Evolutionary conservation across 2,113 vertebrate genomes (phyloP), one percentile per base, ranked within the genome.

Genomic region (Anser cygnoides): DNA sequence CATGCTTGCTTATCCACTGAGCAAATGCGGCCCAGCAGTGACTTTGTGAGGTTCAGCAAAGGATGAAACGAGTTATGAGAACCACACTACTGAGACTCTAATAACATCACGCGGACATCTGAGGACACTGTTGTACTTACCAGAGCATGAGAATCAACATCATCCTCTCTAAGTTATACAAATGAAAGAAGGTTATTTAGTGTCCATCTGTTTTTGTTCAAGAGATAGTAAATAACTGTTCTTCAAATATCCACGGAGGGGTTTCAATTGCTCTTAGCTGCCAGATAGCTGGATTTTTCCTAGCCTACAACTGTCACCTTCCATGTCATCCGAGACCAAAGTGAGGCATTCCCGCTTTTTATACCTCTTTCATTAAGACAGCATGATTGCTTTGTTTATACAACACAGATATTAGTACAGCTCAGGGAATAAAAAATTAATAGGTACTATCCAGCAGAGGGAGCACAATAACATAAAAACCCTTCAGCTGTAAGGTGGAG

Each of bases 381-480:
- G 18, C 9, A n/a, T 50, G 66, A 76, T 37, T 61, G 43, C 77
- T 76, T 66, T 70, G 62, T 75, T 92, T 89, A 62, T 23, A 76
- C 74, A 84, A 81, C 62, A 39, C 1, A 9, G 73, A 33, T 54
- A 89, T 46, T 57, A 57, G 46, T 9, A 46, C 37, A 66, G 75
- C 58, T 79, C 62, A 66, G 66, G 49, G 67, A 92, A 81, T 62
- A 82, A 94, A 93, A 89, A 54, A 66, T 79, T 78, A 79, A 77
- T 84, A 87, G 87, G 71, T 35, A 55, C 59, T 91, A 80, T 87
- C 96, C 95, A 96, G 93, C 96, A 97, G 96, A 96, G 95, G 96
- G 96, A 97, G 93, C 93, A 93, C 58, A 72, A 62, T 23, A 89
- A 97, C 58, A 0, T 54, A 92, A 87, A 96, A 96, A 82, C 11